Conservation (phyloP, 2,888 invertebrate species). For the Thalpophila matura region DNA sequence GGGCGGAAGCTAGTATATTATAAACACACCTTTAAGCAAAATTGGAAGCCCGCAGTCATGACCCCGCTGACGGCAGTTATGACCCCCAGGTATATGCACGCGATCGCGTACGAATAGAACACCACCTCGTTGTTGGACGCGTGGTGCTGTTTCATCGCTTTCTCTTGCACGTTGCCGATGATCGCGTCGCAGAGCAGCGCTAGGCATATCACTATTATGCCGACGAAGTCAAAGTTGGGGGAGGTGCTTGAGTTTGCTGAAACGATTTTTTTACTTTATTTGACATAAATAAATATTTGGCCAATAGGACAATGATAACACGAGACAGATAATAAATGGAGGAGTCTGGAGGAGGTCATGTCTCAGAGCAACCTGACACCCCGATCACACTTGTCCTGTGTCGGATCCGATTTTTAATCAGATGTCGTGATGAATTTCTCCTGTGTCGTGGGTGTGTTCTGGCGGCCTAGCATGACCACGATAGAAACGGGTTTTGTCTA, state of each 20-base stretch:
- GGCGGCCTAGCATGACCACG: no score
- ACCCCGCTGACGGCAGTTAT: slow-evolving; percentile 94
- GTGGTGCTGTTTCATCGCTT: slow-evolving; percentile 96
- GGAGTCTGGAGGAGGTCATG: no score
- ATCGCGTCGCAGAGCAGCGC: slow-evolving; percentile 98
- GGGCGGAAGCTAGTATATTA: no score
- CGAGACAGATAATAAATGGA: no score
- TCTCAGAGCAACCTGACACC: no score
- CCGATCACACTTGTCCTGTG: no score
- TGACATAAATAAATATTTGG: not conserved
- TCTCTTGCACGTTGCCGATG: slow-evolving; percentile 99
- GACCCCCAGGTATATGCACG: slow-evolving; percentile 94
- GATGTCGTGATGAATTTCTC: no score
- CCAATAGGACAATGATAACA: no score
- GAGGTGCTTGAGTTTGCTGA: slow-evolving; percentile 94
- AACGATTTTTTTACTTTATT: slow-evolving; percentile 63
- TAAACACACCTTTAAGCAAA: slow-evolving; percentile 93
- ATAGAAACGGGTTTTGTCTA: no score
- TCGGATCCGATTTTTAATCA: no score
- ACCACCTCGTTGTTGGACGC: slow-evolving; percentile 98
- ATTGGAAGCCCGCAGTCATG: slow-evolving; percentile 93
- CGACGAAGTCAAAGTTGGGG: slow-evolving; percentile 93
- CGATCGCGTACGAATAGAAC: slow-evolving; percentile 97
- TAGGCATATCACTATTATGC: slow-evolving; percentile 94
- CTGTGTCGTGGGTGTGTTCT: no score